Conservation (phyloP, 2,888 invertebrate genomes). For the Dryocosmus kuriphilus region DNA sequence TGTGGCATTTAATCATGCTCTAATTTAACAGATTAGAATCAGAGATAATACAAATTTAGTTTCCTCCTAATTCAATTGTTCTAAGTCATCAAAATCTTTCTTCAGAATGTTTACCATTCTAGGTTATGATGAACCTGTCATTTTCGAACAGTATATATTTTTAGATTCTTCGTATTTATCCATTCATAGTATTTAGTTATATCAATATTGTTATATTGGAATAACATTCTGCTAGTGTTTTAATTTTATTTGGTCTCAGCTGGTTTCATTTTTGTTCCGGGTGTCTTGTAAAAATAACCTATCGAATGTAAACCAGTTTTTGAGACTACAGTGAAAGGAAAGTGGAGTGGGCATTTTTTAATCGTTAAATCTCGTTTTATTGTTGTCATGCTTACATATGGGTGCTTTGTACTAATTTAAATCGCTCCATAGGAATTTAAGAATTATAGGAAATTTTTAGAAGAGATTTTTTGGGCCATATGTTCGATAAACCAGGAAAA, state of each 20-base stretch:
- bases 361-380: slow-evolving; percentile 37
- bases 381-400: slow-evolving; percentile 13
- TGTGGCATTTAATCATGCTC: slow-evolving; percentile 56
- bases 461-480: neutral
- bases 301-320: neutral
- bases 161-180: slow-evolving; percentile 19
- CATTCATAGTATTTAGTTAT: slow-evolving; percentile 5
- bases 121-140: slow-evolving; percentile 37
- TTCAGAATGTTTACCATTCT: neutral
- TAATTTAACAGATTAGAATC: slow-evolving; percentile 34
- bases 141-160: neutral
- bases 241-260: neutral
- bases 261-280: neutral
- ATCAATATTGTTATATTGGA: neutral
- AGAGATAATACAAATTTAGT: neutral
- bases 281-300: neutral
- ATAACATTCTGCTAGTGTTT: neutral
- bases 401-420: neutral
- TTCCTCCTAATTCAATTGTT: neutral
- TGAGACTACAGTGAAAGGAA: slow-evolving; percentile 15
- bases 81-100: neutral
- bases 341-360: neutral
- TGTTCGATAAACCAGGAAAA: neutral
- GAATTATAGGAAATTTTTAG: neutral
- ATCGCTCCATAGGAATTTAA: slow-evolving; percentile 28